phyloP scores from a whole-genome alignment of 2,113 vertebrate genomes.

The Podarcis raffonei region DNA sequence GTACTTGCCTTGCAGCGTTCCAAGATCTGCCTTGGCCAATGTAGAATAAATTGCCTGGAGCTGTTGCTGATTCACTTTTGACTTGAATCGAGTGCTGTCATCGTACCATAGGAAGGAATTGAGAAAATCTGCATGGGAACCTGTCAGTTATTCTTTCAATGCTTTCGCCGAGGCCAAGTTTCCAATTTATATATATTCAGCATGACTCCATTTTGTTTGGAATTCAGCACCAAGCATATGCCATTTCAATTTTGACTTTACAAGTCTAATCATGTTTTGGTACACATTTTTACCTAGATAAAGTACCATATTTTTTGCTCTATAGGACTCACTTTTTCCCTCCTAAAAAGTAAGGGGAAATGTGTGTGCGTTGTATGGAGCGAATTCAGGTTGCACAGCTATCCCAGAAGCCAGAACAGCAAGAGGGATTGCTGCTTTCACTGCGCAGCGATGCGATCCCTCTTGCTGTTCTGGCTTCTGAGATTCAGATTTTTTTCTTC shows the following conservation, averaged over 20 bases:
- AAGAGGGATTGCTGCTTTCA: no score
- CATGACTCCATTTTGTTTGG: conserved; percentile 18
- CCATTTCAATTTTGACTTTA: neutral
- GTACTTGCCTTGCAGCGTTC: neutral
- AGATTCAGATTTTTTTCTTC: no score
- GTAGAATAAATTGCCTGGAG: conserved; percentile 37
- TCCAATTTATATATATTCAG: conserved; percentile 44
- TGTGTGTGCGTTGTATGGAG: no score
- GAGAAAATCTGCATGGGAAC: conserved; percentile 30
- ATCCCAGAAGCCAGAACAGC: no score
- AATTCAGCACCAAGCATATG: conserved; percentile 40
- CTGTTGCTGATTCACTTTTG: conserved; percentile 11
- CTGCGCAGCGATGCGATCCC: no score
- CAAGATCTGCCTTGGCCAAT: conserved; percentile 11
- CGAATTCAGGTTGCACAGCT: no score
- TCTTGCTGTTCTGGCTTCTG: no score
- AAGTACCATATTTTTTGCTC: no score
- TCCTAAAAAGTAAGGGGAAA: no score
- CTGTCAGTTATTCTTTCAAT: neutral
- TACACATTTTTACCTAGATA: neutral
- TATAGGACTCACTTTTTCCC: no score
- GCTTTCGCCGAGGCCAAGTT: neutral
- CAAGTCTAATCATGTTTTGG: conserved; percentile 1
- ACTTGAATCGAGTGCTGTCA: conserved; percentile 27
- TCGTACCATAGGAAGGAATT: conserved; percentile 51